A percentile compares a stretch with the other conserved stretches of the same genome.
Evolutionary conservation across 2,113 vertebrate species (phyloP).

Genomic region (Elaphurus davidianus): DNA sequence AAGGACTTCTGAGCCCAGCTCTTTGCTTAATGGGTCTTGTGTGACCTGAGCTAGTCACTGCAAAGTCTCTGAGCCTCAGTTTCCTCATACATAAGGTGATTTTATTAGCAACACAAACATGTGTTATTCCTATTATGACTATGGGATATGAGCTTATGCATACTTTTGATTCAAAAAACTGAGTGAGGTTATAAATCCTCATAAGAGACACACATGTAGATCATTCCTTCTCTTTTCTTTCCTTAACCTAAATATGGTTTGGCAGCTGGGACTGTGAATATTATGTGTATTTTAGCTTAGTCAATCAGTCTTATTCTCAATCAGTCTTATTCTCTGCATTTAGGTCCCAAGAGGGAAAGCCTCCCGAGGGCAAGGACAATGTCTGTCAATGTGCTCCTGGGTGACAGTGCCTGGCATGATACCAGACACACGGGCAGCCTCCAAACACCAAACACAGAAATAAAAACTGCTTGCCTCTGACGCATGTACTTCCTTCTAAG

Average conservation of each 20-base stretch:
- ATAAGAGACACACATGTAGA: not conserved
- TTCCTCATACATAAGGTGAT: not conserved
- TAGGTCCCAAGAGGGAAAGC: not conserved
- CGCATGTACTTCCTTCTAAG: not conserved
- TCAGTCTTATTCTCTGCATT: not conserved
- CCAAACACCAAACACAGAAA: not conserved
- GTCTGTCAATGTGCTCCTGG: not conserved
- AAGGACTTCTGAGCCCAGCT: not conserved
- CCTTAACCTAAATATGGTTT: not conserved
- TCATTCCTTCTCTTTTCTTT: not conserved
- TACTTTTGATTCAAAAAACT: not conserved
- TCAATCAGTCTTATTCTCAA: not conserved
- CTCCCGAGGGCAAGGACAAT: not conserved
- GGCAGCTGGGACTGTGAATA: not conserved
- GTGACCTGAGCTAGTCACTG: not conserved
- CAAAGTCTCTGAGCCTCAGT: not conserved
- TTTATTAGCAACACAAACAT: not conserved
- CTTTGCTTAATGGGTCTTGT: not conserved
- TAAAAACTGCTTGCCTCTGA: not conserved
- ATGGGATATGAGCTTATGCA: not conserved
- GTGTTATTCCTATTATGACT: not conserved
- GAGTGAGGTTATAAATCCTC: not conserved
- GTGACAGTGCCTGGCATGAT: too few species aligned
- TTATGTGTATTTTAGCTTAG: not conserved
- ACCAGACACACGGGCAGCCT: not conserved